Evolutionary conservation across 2,888 invertebrate genomes (phyloP).

Genomic region (Cheilosia vulpina): DNA sequence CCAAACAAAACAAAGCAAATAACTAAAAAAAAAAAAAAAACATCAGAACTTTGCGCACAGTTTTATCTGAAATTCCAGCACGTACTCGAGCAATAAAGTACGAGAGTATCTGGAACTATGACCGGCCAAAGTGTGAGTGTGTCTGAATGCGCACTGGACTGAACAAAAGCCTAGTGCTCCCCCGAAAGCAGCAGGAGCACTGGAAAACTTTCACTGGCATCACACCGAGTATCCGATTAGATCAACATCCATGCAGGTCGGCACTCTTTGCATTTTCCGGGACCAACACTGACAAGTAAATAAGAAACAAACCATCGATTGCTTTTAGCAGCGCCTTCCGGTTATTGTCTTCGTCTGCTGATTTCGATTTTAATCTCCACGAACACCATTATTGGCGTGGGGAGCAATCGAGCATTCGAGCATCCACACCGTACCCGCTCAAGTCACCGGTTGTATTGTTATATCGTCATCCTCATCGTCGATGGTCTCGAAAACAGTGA

Average conservation of each 20-base stretch:
- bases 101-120: conserved; percentile 47
- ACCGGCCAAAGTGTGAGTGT: conserved; percentile 45
- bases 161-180: conserved; percentile 36
- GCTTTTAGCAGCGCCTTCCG: conserved; percentile 57
- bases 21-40: neutral
- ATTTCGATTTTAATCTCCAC: conserved; percentile 69
- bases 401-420: neutral
- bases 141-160: conserved; percentile 18
- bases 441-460: neutral
- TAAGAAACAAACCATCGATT: conserved; percentile 50
- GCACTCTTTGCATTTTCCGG: conserved; percentile 29
- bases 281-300: conserved; percentile 26
- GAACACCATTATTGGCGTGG: conserved; percentile 40
- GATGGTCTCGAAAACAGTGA: conserved; percentile 13
- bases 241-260: neutral
- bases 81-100: conserved; percentile 64
- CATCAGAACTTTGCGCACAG: conserved; percentile 40
- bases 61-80: conserved; percentile 72
- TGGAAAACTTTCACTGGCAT: conserved; percentile 1
- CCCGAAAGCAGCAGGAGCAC: neutral
- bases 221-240: neutral
- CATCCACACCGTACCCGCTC: neutral
- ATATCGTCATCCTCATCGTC: neutral
- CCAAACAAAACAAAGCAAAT: conserved; percentile 29
- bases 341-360: conserved; percentile 66